These are phyloP conservation scores for Sinosuthora webbiana DNA, from an alignment of 2,113 vertebrate genomes.

Conservation along the genomic window DNA sequence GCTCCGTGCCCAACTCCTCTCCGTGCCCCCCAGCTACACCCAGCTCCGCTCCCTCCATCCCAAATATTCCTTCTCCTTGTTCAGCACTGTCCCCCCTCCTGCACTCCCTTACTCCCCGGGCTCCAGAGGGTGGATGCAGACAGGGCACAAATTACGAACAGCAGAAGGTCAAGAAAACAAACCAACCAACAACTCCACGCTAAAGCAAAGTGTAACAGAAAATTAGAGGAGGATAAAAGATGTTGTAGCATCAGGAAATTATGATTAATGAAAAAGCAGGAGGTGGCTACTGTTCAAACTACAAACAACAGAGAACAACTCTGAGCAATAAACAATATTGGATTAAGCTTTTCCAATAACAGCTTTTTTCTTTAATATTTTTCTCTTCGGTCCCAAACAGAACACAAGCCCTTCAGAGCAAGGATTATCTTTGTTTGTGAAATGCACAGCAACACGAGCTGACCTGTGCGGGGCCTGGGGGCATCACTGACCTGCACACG, in stretches of 20 bases:
- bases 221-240: background rate
- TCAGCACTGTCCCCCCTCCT: too few relatives aligned
- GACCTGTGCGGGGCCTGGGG: background rate
- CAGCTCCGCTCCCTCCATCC: rapidly evolving
- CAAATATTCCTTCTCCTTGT: rapidly evolving
- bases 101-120: background rate
- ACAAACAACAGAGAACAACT: background rate
- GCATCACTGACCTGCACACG: background rate
- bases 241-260: background rate
- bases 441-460: background rate
- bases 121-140: background rate
- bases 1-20: too few relatives aligned
- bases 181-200: background rate
- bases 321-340: background rate
- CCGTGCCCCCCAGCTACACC: too few relatives aligned
- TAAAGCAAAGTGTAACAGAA: background rate
- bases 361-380: background rate
- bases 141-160: background rate
- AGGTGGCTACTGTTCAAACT: background rate
- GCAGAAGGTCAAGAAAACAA: background rate
- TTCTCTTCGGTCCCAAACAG: background rate
- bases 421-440: background rate
- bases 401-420: background rate
- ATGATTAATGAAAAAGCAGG: background rate
- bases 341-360: background rate